Evolutionary conservation across 1,140 invertebrate species (phyloP).

Genomic region (Apis laboriosa): DNA sequence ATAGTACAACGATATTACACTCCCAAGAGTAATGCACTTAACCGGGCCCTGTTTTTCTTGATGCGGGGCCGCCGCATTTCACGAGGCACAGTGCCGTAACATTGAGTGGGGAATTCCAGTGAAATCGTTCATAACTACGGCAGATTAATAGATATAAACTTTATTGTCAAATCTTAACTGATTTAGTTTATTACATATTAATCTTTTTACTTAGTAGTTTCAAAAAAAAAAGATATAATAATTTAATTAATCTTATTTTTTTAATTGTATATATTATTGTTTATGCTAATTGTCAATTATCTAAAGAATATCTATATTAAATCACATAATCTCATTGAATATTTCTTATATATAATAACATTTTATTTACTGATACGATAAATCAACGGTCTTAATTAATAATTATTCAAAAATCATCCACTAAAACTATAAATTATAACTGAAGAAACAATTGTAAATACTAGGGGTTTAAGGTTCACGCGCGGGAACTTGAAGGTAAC

Average conservation of each 20-base stretch:
- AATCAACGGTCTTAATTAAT: background rate
- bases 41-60: slow-evolving; percentile 63
- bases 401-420: slow-evolving; percentile 53
- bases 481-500: slow-evolving; percentile 55
- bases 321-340: background rate
- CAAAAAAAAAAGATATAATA: background rate
- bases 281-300: background rate
- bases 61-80: slow-evolving; percentile 59
- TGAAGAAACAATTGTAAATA: slow-evolving; percentile 47
- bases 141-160: background rate
- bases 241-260: background rate
- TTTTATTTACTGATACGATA: background rate
- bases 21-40: slow-evolving; percentile 53
- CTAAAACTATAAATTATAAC: slow-evolving; percentile 51
- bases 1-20: slow-evolving; percentile 39
- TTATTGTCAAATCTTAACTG: slow-evolving; percentile 1
- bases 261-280: background rate
- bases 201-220: background rate
- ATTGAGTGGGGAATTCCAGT: slow-evolving; percentile 19
- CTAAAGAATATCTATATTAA: background rate
- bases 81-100: slow-evolving; percentile 58
- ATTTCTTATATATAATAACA: too few species aligned
- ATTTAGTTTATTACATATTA: background rate
- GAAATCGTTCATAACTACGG: slow-evolving; percentile 38
- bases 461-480: slow-evolving; percentile 50